Evolutionary conservation across 2,113 vertebrate species (phyloP).

Genomic region (Muntiacus reevesi): DNA sequence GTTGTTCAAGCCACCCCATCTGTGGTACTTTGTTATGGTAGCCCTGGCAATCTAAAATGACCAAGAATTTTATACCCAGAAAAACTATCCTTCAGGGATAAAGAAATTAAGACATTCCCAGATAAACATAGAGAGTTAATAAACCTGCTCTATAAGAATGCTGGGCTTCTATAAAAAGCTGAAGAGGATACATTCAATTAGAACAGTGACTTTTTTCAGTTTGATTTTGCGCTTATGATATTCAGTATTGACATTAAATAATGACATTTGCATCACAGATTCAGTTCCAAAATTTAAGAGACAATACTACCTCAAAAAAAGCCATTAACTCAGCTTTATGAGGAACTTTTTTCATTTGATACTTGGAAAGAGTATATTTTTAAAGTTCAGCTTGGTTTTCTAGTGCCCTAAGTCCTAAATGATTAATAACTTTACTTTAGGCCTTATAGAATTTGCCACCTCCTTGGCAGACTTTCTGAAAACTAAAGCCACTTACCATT

Average conservation of each 20-base stretch:
- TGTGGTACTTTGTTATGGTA: background rate
- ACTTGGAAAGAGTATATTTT: background rate
- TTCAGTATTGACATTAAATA: background rate
- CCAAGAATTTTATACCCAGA: background rate
- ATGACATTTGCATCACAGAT: background rate
- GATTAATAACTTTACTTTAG: background rate
- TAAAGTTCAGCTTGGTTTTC: background rate
- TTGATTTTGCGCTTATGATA: background rate
- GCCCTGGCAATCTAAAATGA: background rate
- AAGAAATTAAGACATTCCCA: background rate
- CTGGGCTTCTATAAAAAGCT: background rate
- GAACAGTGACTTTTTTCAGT: background rate
- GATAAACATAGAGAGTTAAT: background rate
- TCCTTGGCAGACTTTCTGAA: background rate
- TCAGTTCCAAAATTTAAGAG: background rate
- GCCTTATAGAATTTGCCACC: background rate
- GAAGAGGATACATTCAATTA: background rate
- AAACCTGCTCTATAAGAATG: background rate
- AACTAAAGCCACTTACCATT: background rate
- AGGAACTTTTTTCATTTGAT: background rate
- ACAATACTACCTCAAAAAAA: background rate
- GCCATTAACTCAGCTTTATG: background rate
- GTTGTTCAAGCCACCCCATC: background rate
- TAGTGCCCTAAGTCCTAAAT: background rate
- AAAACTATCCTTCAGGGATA: background rate